Evolutionary conservation across 2,888 invertebrate species (phyloP), one percentile per base, ranked within the genome.

Genomic region (Ormyrus rosae): DNA sequence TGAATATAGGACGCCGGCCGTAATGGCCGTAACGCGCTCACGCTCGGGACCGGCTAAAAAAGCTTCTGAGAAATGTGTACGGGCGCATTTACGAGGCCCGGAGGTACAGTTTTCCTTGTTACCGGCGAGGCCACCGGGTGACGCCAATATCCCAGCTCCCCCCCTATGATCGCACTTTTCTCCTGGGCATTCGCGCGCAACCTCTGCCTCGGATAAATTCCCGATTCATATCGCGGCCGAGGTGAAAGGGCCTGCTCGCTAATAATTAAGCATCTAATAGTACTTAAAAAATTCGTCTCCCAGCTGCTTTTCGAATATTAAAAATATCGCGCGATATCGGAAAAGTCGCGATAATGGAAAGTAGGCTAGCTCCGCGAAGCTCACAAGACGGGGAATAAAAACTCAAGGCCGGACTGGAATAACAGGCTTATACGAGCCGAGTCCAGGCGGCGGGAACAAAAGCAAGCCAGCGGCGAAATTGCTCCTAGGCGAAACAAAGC

Each of bases 61-160:
- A 67, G 72, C 67, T 60, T 53, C 71, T 61, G 65, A 75, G 80
- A 80, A 75, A 80, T 71, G 75, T 73, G 75, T 60, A 13, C 53
- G 60, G 13, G 77, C 46, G 60, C 72, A 67, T 80, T 80, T 80
- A 80, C 75, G 80, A 80, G 80, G 61, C 80, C 80, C 80, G 71
- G 55, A 75, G 75, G 80, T 75, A 65, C 71, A 67, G 80, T 80
- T 80, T 80, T 80, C 75, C 75, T 71, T 69, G 69, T 71, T 71
- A 60, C 72, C 71, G 51, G 65, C 65, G 58, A 45, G 34, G 53
- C 8, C 34, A 34, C 34, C 3, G 3, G 63, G 55, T 61, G 63
- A 69, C 63, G 69, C 51, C 55, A 61, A 50, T 50, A 55, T 68
- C 9, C 34, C 45, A 45, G 3, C 6, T 53, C n/a, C n/a, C 48